Evolutionary conservation across 2,888 invertebrate genomes (phyloP), one percentile per base, ranked within the genome.

Genomic region (Pristionchus arcanus): DNA sequence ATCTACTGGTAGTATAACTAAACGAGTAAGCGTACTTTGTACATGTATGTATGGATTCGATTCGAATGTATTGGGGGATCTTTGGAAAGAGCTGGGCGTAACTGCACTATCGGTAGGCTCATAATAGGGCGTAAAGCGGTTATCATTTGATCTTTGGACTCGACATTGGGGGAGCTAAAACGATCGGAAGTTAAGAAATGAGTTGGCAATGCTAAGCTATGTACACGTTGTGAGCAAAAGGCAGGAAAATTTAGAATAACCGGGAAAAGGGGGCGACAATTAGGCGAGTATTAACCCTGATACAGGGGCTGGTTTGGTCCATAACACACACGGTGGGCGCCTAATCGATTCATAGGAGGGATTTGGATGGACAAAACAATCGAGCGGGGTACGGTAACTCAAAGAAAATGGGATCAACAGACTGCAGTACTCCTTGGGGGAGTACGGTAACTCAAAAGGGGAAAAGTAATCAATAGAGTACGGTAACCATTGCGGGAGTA

Each of bases 11-110:
- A 81, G 15, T 49, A 9, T 42, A 42, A 42, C 42, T 13, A n/a
- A 77, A 81, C 81, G n/a, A 81, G 81, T 53, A 81, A 81, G 42
- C 81, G 81, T 81, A 81, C 81, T 81, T 81, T 81, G 81, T 81
- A 81, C 81, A 81, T 34, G 81, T 77, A 77, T 74, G 25, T n/a
- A 15, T 15, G 34, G 21, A 21, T 28, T 49, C n/a, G 11, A 25
- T 31, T 42, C 21, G 81, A 81, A 81, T 81, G 77, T 68, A 16
- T 81, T 74, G 74, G 19, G 42, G 42, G 5, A 7, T 81, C 81
- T 81, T 81, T 81, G 81, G 81, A 81, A 81, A 81, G 49, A 37
- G 25, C 21, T 7, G 81, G 25, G 81, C 49, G n/a, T 81, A 49
- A 81, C n/a, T 81, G 81, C 81, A 81, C 81, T 49, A 28, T 25